Base-by-base conservation (phyloP, 2,113 vertebrate genomes). In the Microcebus lehilahytsara region DNA sequence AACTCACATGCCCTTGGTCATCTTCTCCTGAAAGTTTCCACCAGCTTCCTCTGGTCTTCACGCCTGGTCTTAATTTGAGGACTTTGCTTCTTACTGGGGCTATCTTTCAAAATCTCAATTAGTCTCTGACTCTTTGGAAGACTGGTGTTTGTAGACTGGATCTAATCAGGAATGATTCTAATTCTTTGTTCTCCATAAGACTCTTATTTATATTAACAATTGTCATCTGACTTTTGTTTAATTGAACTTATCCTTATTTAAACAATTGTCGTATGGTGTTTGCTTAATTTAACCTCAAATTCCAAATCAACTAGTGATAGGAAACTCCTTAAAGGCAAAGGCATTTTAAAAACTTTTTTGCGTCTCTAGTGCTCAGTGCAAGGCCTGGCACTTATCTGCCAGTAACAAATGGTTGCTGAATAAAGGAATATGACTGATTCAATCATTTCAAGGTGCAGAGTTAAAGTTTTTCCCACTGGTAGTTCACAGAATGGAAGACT, bases 271-370 rank as follows among this genome's bases (percentile, higher is more conserved):
- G 37, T 91, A 51, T 27, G 40, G 49, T 17, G 30, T 85, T 94
- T 85, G 53, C 58, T 95, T 85, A 91, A 37, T 53, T 85, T 34
- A 72, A 89, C 69, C 49, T 96, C 93, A 71, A 74, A 91, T 91
- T 93, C 25, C 64, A 96, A 66, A 88, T 83, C 89, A 62, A 46
- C 37, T 34, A 62, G 27, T 32, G 3, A n/a, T 46, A 88, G 71
- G 37, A 60, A 53, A 42, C 66, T 85, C 60, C 34, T 72, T 69
- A 37, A 95, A 32, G 46, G 49, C 40, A 89, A 89, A 64, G 13
- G 14, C 4, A 10, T 13, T 75, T 84, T 5, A 64, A 64, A 64
- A 64, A 30, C 10, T 22, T n/a, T 77, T 34, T 10, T 42, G 8
- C n/a, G 66, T 74, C 51, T 62, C 37, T 46, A 60, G 27, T 60